These are phyloP conservation scores for Chrysocyon brachyurus DNA, from an alignment of 2,797 vertebrate species.

Conservation along the genomic window DNA sequence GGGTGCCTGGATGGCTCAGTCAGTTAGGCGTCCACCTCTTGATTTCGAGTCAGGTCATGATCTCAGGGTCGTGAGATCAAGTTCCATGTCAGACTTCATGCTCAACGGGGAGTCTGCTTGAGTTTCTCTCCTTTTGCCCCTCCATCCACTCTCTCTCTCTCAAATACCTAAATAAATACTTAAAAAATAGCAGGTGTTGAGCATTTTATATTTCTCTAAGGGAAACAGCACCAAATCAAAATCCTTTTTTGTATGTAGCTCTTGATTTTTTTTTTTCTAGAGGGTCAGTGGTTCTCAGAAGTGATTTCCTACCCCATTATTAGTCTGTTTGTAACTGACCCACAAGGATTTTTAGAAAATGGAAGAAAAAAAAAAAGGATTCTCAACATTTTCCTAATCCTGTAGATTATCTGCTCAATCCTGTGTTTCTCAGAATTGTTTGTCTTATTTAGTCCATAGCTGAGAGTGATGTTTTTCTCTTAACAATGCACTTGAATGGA, in stretches of 20 bases:
- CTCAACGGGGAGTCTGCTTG: neutral
- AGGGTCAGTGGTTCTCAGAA: constrained; percentile 13
- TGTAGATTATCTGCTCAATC: constrained; percentile 30
- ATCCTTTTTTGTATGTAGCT: constrained; percentile 19
- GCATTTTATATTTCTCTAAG: constrained; percentile 63
- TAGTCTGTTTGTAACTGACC: constrained; percentile 21
- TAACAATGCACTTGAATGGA: neutral
- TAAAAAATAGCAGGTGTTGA: constrained; percentile 56
- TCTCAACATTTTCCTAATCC: constrained; percentile 52
- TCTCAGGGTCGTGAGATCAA: neutral
- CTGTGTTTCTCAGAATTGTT: constrained; percentile 48
- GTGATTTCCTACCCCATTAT: neutral
- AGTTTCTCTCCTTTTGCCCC: neutral
- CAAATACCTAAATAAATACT: neutral
- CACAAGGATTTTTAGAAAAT: constrained; percentile 62
- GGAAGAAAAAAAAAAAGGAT: neutral
- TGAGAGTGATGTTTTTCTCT: constrained; percentile 23
- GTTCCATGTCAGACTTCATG: neutral
- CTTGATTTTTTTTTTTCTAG: neutral
- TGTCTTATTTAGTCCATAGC: neutral
- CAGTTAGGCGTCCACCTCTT: neutral
- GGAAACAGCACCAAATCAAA: constrained; percentile 25
- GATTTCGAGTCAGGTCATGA: neutral
- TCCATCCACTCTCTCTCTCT: neutral
- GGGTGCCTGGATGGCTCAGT: neutral